Evolutionary conservation across 2,888 invertebrate species (phyloP), one percentile per base, ranked within the genome.

Genomic region (Diogma glabrata): DNA sequence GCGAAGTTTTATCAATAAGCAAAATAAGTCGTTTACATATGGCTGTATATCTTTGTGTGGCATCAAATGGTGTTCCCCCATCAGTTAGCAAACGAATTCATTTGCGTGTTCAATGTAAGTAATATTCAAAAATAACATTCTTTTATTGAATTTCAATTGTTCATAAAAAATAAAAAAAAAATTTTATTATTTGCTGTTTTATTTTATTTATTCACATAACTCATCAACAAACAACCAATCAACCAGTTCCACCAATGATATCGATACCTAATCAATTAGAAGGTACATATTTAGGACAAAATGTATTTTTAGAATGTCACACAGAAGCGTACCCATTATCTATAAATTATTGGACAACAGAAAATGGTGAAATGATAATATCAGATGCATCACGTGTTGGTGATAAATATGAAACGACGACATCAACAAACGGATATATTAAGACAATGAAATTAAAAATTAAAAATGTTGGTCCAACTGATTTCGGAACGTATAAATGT

Each of bases 341-440:
- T 50, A 91, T 92, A 67, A 92, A 91, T 76, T 93, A 92, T 69
- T 93, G 92, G 92, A 90, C 91, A 30, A 90, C 87, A 7, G 88
- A 90, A 61, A 78, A 84, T 53, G 90, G 90, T 46, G 89, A 90
- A 66, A 91, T 91, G 90, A 90, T 91, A 62, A 87, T 90, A 72
- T 88, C 90, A 79, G 79, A 79, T 72, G 75, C 79, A 68, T 78
- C 78, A 67, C 75, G 78, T 67, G 74, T 78, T 82, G 91, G 90
- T 65, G 87, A 87, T 66, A 91, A 91, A 73, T 91, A 89, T 72
- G 84, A 88, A 68, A 86, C 89, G 47, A 78, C 84, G 53, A 80
- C 86, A 57, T 81, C 80, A 64, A 88, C 90, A 72, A 87, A 78
- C 66, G 86, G 86, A 61, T 91, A 92, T 75, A 90, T 83, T 67